Base-by-base conservation (phyloP, 1,140 invertebrate species). In the Gonatopus flavifemur region DNA sequence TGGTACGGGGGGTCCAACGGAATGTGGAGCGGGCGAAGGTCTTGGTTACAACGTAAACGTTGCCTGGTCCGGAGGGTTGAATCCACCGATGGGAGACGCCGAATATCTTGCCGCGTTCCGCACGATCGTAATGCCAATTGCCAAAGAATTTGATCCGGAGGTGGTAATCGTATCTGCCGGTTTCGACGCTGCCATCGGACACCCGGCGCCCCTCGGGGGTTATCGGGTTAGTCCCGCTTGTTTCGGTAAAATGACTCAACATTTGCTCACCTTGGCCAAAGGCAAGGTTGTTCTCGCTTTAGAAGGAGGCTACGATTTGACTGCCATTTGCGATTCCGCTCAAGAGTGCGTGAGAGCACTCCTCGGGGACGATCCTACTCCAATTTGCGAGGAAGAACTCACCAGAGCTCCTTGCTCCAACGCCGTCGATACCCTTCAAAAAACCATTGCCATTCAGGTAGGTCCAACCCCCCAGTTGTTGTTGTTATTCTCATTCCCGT, bases 31-130 rank as follows among this genome's bases (percentile, higher is more conserved):
- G 16, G 93, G 90, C 37, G 84, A 89, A 60, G 97, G 95, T n/a
- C 76, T 94, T 19, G 97, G 97, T 24, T 97, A 88, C 78, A 98
- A 95, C 74, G 93, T 99, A 2, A 99, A 99, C 79, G 86, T 99
- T 38, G 90, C 96, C 0, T 99, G 96, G 93, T 91, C 90, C 15
- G 94, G 94, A 13, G 89, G 89, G 10, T 70, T 96, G 16, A 88
- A 88, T 72, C 94, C 94, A 22, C 91, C 96, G 10, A 90, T 98
- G 78, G 92, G 90, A 7, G 97, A 99, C 81, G 93, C 96, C 4
- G 96, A 99, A 77, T 98, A 99, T 77, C 80, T 99, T 56, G 95
- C 96, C 47, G 97, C 96, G 49, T 99, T 99, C 80, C 83, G 96
- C 55, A 86, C 89, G 36, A 78, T 98, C 61, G 88, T 98, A 12